Percentiles rank a stretch among this genome's conserved stretches.
Evolutionary conservation across 2,113 vertebrate species (phyloP).

Genomic region (Ptilonorhynchus violaceus): DNA sequence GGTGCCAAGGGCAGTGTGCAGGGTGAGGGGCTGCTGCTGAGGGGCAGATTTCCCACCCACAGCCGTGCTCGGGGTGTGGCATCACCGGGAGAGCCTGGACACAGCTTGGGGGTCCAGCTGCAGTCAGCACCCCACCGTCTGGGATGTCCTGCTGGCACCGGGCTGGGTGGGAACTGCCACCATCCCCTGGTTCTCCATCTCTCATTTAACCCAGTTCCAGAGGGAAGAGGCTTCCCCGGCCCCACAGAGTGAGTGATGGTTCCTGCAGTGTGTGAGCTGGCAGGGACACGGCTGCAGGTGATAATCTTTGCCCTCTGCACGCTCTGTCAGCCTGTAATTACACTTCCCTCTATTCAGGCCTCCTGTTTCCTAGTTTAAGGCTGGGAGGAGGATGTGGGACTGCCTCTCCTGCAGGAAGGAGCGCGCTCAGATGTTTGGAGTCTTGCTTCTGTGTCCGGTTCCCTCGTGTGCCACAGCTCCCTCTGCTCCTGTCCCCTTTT

Average conservation of each 20-base stretch:
- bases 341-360: neutral
- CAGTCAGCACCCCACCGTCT: neutral
- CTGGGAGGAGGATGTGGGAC: neutral
- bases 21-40: neutral
- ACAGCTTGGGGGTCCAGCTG: neutral
- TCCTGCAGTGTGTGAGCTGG: neutral
- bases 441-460: rapidly evolving
- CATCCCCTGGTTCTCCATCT: neutral
- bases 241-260: neutral
- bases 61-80: rapidly evolving
- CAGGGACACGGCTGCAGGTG: rapidly evolving
- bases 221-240: neutral
- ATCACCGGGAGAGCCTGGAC: rapidly evolving
- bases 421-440: too few species aligned
- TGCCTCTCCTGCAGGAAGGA: neutral
- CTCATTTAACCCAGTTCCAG: rapidly evolving
- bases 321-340: neutral
- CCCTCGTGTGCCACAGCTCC: rapidly evolving
- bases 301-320: neutral
- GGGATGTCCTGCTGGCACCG: rapidly evolving
- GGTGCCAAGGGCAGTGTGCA: neutral
- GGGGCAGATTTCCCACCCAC: neutral
- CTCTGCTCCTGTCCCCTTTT: neutral
- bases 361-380: neutral
- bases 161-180: neutral